Evolutionary conservation across 2,797 vertebrate genomes (phyloP), one percentile per base, ranked within the genome.

Genomic region (Liparis tanakae): DNA sequence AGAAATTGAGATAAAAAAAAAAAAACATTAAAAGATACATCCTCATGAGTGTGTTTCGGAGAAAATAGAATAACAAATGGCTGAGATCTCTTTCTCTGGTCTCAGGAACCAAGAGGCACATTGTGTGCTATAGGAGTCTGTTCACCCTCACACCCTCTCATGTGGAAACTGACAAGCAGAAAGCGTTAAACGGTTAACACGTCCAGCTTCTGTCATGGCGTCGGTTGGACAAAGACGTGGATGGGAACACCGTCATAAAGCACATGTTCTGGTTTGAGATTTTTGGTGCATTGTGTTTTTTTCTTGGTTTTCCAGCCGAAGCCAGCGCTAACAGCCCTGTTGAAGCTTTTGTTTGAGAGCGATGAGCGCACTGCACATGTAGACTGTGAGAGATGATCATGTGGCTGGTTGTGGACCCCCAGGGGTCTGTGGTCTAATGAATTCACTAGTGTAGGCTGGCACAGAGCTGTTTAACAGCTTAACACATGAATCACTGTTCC

Each of bases 401-500:
- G 81, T 80, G 66, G 74, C 72, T 76, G 80, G 75, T 80, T 10
- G 63, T 74, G 70, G 82, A 68, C 86, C 77, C 77, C 56, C 44
- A 15, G 64, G 70, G 82, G 63, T 68, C 72, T 70, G 70, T 72
- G 83, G 72, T 90, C 75, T 85, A 81, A 88, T 88, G 70, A 84
- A 85, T 87, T 78, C 76, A 70, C 82, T 73, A 43, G 78, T 71
- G 68, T 79, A 72, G 77, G 74, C 85, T 63, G 65, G 78, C 77
- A 71, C 57, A 66, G 85, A 88, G 85, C 82, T 84, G 82, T 90
- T 91, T 66, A 87, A 84, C 86, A 80, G 71, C 81, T 78, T 83
- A 85, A 85, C 85, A 87, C 87, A 88, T 91, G 82, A 82, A 88
- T 85, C 84, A 53, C 86, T 65, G 70, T 69, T 88, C 82, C 67